phyloP scores from a whole-genome alignment of 1,140 invertebrate species.

The Drosophila sulfurigaster region DNA sequence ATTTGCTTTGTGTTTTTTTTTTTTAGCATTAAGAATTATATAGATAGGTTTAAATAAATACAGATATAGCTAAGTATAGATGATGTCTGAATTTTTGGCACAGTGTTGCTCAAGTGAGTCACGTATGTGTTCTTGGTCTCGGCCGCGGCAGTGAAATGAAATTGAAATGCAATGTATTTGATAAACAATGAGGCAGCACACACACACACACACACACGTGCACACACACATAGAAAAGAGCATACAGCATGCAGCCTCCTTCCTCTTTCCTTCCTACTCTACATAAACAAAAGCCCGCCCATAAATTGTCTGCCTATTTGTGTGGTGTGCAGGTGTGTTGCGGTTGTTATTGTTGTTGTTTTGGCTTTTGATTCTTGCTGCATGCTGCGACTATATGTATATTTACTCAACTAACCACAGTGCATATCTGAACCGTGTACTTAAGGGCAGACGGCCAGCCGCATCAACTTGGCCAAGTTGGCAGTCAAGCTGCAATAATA shows the following conservation, averaged over 20 bases:
- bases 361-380: background rate
- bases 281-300: constrained; percentile 59
- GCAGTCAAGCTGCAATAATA: constrained; percentile 24
- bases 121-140: constrained; percentile 57
- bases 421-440: background rate
- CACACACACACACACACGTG: constrained; percentile 2
- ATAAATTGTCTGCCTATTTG: constrained; percentile 45
- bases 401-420: constrained; percentile 33
- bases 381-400: background rate
- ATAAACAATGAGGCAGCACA: constrained; percentile 27
- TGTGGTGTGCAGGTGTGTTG: constrained; percentile 37
- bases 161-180: constrained; percentile 60
- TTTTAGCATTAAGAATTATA: constrained; percentile 5
- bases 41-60: constrained; percentile 11
- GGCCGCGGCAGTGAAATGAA: constrained; percentile 66
- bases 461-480: constrained; percentile 19
- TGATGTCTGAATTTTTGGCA: constrained; percentile 58
- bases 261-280: background rate
- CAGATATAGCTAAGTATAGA: constrained; percentile 19
- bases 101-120: constrained; percentile 35
- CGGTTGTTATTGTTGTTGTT: constrained; percentile 14
- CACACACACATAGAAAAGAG: constrained; percentile 20
- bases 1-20: constrained; percentile 10
- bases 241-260: constrained; percentile 36
- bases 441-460: constrained; percentile 30